Conservation (phyloP, 2,888 invertebrate genomes). For the Synergus laeviventris region DNA sequence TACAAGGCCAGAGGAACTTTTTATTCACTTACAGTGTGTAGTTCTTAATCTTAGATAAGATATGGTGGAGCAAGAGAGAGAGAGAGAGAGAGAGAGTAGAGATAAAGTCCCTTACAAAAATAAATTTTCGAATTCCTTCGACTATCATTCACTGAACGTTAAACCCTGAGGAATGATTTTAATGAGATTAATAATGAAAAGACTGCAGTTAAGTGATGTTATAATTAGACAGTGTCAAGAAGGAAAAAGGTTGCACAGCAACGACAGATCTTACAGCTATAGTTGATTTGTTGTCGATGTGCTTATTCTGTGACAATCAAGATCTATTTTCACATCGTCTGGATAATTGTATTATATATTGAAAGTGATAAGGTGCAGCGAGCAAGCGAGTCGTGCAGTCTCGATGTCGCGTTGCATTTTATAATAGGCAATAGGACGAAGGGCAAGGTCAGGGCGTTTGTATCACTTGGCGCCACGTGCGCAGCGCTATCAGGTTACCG, state of each 20-base stretch:
- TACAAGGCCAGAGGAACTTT: neutral
- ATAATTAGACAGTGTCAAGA: too few relatives aligned
- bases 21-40: neutral
- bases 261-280: neutral
- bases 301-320: neutral
- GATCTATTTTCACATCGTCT: neutral
- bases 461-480: conserved; percentile 66
- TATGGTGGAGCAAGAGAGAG: neutral
- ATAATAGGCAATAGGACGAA: conserved; percentile 1
- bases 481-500: conserved; percentile 60
- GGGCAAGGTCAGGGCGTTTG: conserved; percentile 31
- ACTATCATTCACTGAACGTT: too few relatives aligned
- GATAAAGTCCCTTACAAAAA: too few relatives aligned
- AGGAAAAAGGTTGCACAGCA: too few relatives aligned
- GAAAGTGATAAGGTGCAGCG: neutral
- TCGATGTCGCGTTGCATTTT: neutral
- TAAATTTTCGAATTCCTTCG: too few relatives aligned
- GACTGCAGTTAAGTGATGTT: too few relatives aligned
- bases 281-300: neutral
- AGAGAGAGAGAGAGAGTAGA: conserved; percentile 51
- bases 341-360: neutral
- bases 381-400: neutral
- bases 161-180: too few relatives aligned
- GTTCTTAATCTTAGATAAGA: neutral
- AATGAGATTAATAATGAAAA: too few relatives aligned